These are phyloP conservation scores for Microcaecilia unicolor DNA, from an alignment of 2,797 vertebrate species.

Conservation along the genomic window DNA sequence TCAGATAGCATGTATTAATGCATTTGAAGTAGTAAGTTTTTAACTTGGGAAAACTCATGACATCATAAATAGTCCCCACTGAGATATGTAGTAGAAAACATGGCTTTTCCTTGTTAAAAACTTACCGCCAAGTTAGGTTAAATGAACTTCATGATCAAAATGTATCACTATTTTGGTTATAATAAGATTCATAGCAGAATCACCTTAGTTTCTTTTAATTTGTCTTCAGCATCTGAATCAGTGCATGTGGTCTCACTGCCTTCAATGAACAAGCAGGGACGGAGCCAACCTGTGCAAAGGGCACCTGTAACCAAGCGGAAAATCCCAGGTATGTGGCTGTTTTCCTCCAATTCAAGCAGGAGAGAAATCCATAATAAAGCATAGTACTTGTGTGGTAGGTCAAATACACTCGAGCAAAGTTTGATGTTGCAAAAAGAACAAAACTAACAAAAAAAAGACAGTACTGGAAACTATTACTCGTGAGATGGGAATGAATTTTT, in stretches of 20 bases:
- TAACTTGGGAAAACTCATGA: no score
- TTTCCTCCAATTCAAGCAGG: constrained; percentile 4
- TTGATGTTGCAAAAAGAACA: no score
- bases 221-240: constrained; percentile 85
- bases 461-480: no score
- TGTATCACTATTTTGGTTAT: no score
- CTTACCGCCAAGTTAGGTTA: no score
- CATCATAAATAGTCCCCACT: no score
- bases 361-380: neutral
- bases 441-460: neutral
- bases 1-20: no score
- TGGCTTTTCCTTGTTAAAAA: no score
- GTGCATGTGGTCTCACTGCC: constrained; percentile 92
- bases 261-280: constrained; percentile 70
- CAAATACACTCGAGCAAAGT: neutral
- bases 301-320: constrained; percentile 64
- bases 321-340: constrained; percentile 64
- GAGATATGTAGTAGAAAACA: no score
- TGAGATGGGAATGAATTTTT: no score
- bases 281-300: constrained; percentile 64
- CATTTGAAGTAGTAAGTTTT: no score
- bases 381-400: neutral
- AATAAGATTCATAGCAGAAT: neutral
- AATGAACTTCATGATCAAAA: no score
- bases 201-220: constrained; percentile 7